Base-by-base conservation (phyloP, 2,797 vertebrate species). In the Phalanger gymnotis region DNA sequence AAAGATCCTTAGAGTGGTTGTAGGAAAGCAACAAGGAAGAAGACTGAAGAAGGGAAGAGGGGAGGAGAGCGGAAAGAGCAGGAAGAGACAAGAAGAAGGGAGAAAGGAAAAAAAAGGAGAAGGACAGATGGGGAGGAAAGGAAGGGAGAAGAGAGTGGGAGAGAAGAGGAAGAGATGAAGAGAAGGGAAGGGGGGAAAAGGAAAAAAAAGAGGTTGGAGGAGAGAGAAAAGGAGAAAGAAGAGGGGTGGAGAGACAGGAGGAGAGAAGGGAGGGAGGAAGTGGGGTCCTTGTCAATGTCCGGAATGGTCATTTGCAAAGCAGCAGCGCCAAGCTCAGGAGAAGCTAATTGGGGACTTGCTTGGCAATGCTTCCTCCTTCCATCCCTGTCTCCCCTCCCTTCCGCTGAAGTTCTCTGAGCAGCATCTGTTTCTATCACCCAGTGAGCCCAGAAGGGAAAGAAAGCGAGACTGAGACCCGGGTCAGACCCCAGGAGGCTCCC, bases 391-490 rank as follows among this genome's bases (percentile, higher is more conserved):
- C 12, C 95, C 96, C 55, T 52, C 93, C 93, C 81, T 12, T 95
- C 96, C 55, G 52, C 93, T 53, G 10, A 92, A 94, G 91, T 95
- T 94, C 3, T 25, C 57, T 66, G 4, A 7, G 54, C 40, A 57
- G 92, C 94, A 92, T 51, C 51, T 12, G 54, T 93, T 31, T n/a
- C 34, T 40, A 54, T 87, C 28, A 51, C 51, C 55, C 66, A 81
- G n/a, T 22, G n/a, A 81, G 66, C 52, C 90, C 52, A n/a, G 5
- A 25, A 34, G 90, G 14, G 53, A 25, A 25, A 34, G 28, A 31
- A 3, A 28, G 25, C 1, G 27, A 28, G 25, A 5, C 13, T 4
- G 52, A 30, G 89, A 51, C 25, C 10, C 28, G 28, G 30, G 7
- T 3, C 81, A 87, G 95, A 56, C 5, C 90, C 5, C 25, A 34